Conservation (phyloP, 2,888 invertebrate species). For the Hydrotaea diabolus region DNA sequence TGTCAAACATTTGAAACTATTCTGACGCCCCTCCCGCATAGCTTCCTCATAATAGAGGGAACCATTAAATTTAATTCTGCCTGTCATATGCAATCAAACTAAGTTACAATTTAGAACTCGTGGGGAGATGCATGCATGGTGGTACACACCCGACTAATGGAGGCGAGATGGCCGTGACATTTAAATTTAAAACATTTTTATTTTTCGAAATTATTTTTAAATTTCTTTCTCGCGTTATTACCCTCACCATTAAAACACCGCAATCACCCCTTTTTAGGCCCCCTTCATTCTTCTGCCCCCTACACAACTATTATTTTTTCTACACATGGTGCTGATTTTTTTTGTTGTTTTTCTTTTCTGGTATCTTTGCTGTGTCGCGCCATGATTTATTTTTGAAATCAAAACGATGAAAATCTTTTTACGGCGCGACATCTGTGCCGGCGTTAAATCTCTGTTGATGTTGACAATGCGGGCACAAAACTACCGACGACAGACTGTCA, state of each 20-base stretch:
- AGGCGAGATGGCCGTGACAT: slow-evolving; percentile 39
- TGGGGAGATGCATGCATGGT: not conserved
- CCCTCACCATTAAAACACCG: not conserved
- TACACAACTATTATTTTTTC: not conserved
- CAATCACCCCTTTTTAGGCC: not conserved
- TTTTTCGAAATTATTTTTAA: slow-evolving; percentile 40
- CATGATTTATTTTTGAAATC: slow-evolving; percentile 40
- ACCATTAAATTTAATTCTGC: not conserved
- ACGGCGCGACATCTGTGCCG: slow-evolving; percentile 51
- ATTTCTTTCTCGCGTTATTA: slow-evolving; percentile 12
- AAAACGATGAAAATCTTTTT: slow-evolving; percentile 15
- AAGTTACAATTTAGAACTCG: not conserved
- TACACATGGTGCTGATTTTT: not conserved
- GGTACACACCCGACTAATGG: slow-evolving; percentile 1
- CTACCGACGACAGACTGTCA: no score
- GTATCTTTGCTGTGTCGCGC: not conserved
- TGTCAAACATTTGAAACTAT: not conserved
- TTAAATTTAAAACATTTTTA: slow-evolving; percentile 45
- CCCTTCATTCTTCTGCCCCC: not conserved
- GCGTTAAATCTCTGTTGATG: slow-evolving; percentile 25
- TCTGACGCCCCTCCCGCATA: not conserved
- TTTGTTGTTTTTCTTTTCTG: slow-evolving; percentile 7
- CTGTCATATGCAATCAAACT: not conserved
- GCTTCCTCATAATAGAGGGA: not conserved
- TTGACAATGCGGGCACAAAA: not conserved